Evolutionary conservation across 2,113 vertebrate species (phyloP).

Genomic region (Propithecus coquereli): DNA sequence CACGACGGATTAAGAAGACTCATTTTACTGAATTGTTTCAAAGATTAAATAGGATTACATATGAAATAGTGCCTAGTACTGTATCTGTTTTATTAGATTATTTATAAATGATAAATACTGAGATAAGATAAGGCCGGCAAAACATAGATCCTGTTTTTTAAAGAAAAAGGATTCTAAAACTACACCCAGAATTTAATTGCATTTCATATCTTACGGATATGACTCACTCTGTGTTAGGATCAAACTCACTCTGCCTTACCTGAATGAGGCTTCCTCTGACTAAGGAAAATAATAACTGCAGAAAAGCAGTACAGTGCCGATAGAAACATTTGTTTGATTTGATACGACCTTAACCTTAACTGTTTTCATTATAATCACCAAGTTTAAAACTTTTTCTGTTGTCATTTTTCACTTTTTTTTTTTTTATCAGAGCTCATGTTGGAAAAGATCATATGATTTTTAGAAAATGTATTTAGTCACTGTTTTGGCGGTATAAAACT

Average conservation of each 20-base stretch:
- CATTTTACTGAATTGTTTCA: neutral
- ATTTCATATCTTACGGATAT: neutral
- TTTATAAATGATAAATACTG: neutral
- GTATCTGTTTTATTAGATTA: neutral
- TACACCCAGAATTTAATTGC: neutral
- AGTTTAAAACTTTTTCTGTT: constrained; percentile 22
- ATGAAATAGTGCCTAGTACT: neutral
- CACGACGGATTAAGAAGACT: neutral
- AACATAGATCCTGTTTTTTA: neutral
- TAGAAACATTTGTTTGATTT: neutral
- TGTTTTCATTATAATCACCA: neutral
- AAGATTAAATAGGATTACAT: neutral
- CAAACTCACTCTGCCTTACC: neutral
- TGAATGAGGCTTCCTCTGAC: neutral
- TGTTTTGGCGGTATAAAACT: constrained; percentile 63
- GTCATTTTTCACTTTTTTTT: neutral
- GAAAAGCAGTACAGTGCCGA: neutral
- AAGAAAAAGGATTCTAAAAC: neutral
- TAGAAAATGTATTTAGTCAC: constrained; percentile 64
- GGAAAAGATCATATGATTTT: constrained; percentile 60
- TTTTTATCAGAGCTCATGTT: constrained; percentile 2
- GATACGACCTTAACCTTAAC: neutral
- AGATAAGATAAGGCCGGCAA: neutral
- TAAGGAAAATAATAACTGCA: neutral
- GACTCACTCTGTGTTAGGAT: neutral